Base-by-base conservation (phyloP, 2,797 vertebrate species). In the Danionella dracula region DNA sequence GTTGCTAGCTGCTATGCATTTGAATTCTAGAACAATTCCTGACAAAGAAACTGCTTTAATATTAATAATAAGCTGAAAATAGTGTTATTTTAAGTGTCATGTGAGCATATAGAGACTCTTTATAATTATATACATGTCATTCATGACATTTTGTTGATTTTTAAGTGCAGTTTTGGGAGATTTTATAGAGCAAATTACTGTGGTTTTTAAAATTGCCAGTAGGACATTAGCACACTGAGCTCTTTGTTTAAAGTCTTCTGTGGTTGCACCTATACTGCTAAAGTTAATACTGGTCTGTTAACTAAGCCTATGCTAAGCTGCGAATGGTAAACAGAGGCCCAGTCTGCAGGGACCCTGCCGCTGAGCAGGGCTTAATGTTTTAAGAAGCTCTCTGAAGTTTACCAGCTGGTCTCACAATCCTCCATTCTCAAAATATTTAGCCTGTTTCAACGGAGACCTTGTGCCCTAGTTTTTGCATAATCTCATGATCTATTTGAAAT, bases 331-430 rank as follows among this genome's bases (percentile, higher is more conserved):
- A 4, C 9, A 54, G 58, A 69, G 78, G 35, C 27, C 55, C 61
- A 63, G 4, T 68, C 66, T 76, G 44, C 77, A 27, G 70, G 73
- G 78, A 78, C 74, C 50, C 69, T 75, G 70, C 71, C 21, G 70
- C 62, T 81, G 84, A 84, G 78, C 76, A 54, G 42, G 68, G 77
- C 77, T 86, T 86, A 86, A 76, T 85, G 75, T 81, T 74, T 82
- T 85, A 87, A 79, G 73, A 79, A 81, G 75, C 73, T 70, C 66
- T 76, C 71, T 67, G 77, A 81, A 78, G 78, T 83, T 83, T 81
- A 70, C 81, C 80, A 83, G 71, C 78, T 83, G 82, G 75, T 78
- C 77, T 69, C 57, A 83, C 81, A 81, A 80, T 74, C 66, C 70
- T 48, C 8, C 49, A 72, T 49, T 62, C 50, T 50, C 19, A 21